These are phyloP conservation scores for Corella eumyota DNA, from an alignment of 23 tunicate species.

Conservation along the genomic window DNA sequence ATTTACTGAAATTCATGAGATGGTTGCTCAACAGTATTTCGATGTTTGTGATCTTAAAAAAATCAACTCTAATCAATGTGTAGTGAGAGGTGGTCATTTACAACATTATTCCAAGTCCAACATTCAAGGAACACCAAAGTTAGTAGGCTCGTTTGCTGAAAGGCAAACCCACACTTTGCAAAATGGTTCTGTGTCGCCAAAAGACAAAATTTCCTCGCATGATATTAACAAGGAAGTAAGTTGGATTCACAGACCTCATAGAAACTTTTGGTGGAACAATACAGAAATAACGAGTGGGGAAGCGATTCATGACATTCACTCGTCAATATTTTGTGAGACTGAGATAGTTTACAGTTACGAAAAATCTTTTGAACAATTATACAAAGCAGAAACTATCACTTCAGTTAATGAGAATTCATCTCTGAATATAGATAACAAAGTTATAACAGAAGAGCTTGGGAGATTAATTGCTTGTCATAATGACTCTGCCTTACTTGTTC, in stretches of 20 bases:
- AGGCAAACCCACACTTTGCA: neutral
- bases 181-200: neutral
- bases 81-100: constrained; percentile 34
- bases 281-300: constrained; percentile 15
- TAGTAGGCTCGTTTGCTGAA: constrained; percentile 39
- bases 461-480: constrained; percentile 2
- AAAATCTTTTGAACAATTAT: neutral
- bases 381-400: no score
- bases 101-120: constrained; percentile 27
- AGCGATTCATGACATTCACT: constrained; percentile 19
- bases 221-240: neutral
- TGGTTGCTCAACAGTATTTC: constrained; percentile 21
- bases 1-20: constrained; percentile 4
- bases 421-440: neutral
- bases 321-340: constrained; percentile 58
- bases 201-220: neutral
- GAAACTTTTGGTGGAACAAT: constrained; percentile 24
- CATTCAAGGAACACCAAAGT: constrained; percentile 32
- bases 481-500: neutral
- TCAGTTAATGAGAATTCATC: neutral
- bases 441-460: neutral
- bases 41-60: constrained; percentile 32
- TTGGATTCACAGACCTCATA: constrained; percentile 11
- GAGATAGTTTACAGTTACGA: constrained; percentile 24
- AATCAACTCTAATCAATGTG: constrained; percentile 21